Percentiles rank a stretch among this genome's conserved stretches.
Evolutionary conservation across 2,797 vertebrate species (phyloP).

Genomic region (Linurgus olivaceus): DNA sequence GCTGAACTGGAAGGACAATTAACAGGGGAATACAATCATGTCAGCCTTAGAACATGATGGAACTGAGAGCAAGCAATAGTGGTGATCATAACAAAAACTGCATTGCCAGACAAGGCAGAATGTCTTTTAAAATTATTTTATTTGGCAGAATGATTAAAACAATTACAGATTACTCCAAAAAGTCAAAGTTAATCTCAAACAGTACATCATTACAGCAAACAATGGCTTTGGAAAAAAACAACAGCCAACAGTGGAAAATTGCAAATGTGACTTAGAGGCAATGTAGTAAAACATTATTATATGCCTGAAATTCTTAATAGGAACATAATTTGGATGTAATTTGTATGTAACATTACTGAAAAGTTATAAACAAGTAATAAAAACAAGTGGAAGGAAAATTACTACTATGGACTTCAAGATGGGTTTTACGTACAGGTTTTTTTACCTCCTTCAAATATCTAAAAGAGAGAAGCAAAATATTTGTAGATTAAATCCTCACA

Average conservation of each 20-base stretch:
- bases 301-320: neutral
- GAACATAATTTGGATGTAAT: neutral
- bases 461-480: neutral
- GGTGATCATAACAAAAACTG: neutral
- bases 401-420: neutral
- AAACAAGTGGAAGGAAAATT: neutral
- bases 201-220: neutral
- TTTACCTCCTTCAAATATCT: neutral
- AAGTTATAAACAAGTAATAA: neutral
- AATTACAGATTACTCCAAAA: neutral
- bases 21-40: neutral
- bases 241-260: neutral
- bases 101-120: neutral
- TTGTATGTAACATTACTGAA: neutral
- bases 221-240: neutral
- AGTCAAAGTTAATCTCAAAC: neutral
- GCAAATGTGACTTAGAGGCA: neutral
- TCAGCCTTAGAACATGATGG: neutral
- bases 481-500: neutral
- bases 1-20: neutral
- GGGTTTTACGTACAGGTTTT: neutral
- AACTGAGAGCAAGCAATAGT: neutral
- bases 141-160: slow-evolving; percentile 2
- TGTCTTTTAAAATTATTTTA: neutral
- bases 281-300: neutral